Evolutionary conservation across 2,113 vertebrate genomes (phyloP).

Genomic region (Callocephalon fimbriatum): DNA sequence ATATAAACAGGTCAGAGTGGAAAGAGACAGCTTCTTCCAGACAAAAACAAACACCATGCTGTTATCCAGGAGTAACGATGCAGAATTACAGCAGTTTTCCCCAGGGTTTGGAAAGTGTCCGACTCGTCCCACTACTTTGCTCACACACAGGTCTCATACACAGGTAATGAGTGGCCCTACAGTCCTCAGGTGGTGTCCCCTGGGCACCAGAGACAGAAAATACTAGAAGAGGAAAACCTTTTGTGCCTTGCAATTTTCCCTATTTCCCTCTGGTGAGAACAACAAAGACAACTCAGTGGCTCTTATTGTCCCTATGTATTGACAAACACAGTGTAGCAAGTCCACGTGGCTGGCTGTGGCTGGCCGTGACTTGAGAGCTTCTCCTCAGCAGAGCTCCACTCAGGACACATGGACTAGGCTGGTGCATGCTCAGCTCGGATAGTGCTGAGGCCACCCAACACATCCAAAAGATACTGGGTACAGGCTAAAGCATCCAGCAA

Average conservation of each 20-base stretch:
- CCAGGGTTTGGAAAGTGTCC: neutral
- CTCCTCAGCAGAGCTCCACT: neutral
- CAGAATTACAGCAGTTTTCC: neutral
- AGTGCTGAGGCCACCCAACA: neutral
- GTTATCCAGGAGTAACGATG: neutral
- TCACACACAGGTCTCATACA: neutral
- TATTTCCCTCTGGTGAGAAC: neutral
- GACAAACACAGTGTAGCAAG: neutral
- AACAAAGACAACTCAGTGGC: neutral
- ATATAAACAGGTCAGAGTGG: neutral
- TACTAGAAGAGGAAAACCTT: neutral
- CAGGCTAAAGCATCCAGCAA: neutral
- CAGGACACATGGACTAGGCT: neutral
- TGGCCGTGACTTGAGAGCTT: neutral
- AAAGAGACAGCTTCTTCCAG: neutral
- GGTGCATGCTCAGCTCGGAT: neutral
- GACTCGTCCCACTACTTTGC: neutral
- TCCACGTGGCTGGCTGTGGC: rapidly evolving
- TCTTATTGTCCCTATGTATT: neutral
- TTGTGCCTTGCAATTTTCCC: neutral
- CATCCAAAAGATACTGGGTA: neutral
- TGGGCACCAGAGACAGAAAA: neutral
- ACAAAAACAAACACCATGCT: neutral
- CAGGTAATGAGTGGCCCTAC: neutral
- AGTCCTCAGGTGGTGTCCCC: neutral